Percentiles rank a stretch among this genome's conserved stretches.
These are phyloP conservation scores for Bemisia tabaci DNA, from an alignment of 1,140 invertebrate genomes.

Conservation along the genomic window DNA sequence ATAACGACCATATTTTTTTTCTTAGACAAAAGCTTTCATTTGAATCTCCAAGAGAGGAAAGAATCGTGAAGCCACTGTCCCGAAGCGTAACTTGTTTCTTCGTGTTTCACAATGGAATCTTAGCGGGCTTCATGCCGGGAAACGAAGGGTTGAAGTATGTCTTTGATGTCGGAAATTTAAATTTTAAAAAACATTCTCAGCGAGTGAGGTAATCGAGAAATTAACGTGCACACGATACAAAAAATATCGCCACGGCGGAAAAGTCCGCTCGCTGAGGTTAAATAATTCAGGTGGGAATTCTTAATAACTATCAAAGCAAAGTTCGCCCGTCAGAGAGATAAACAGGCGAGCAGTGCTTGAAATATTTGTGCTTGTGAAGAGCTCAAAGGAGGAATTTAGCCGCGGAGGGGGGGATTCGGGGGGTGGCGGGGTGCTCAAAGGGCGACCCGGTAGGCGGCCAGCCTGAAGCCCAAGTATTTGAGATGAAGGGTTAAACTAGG, in stretches of 20 bases:
- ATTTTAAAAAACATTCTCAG: background rate
- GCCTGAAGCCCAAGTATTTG: background rate
- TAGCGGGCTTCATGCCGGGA: too few relatives aligned
- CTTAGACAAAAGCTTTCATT: too few relatives aligned
- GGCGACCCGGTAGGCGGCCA: background rate
- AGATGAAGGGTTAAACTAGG: background rate
- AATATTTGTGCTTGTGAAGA: background rate
- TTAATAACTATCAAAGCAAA: background rate
- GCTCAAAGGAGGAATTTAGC: background rate
- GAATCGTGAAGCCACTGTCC: too few relatives aligned
- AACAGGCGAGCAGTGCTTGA: background rate
- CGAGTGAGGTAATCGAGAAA: too few relatives aligned
- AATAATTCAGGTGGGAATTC: background rate
- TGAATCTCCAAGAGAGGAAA: too few relatives aligned
- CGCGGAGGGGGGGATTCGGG: background rate
- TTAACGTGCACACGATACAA: too few relatives aligned
- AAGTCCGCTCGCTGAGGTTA: too few relatives aligned
- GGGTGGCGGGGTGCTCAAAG: background rate
- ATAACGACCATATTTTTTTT: too few relatives aligned
- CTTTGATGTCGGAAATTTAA: background rate
- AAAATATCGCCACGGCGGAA: too few relatives aligned
- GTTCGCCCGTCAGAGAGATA: background rate
- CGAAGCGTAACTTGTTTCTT: too few relatives aligned
- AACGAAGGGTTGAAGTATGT: background rate
- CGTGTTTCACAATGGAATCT: too few relatives aligned